Conservation (phyloP, 2,113 vertebrate genomes). For the Triplophysa siluroides region DNA sequence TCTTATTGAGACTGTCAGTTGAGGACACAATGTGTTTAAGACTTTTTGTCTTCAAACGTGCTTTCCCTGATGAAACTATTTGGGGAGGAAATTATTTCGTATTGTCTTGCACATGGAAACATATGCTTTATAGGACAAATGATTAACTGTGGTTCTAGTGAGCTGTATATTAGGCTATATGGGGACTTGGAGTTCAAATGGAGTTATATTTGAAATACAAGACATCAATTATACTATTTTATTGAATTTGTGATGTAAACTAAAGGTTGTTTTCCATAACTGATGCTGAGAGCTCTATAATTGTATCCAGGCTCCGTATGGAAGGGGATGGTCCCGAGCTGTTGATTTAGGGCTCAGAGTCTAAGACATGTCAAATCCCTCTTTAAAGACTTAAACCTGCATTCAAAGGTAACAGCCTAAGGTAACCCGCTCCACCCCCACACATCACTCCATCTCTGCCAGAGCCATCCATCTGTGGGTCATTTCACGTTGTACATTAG, state of each 20-base stretch:
- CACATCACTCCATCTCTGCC: conserved; percentile 20
- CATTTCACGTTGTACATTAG: conserved; percentile 22
- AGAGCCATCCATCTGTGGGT: neutral
- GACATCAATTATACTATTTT: too few relatives aligned
- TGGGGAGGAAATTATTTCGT: neutral
- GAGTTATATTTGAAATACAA: too few relatives aligned
- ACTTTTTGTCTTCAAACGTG: neutral
- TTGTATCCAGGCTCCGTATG: conserved; percentile 12
- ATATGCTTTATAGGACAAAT: neutral
- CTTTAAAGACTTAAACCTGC: conserved; percentile 74
- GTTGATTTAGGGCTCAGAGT: conserved; percentile 60
- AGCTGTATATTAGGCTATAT: too few relatives aligned
- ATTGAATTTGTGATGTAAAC: too few relatives aligned
- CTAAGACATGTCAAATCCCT: conserved; percentile 74
- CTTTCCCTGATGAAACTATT: neutral
- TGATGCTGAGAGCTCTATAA: neutral
- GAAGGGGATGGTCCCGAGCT: conserved; percentile 36
- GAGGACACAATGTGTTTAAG: conserved; percentile 6
- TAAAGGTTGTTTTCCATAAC: neutral
- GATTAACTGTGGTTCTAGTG: too few relatives aligned
- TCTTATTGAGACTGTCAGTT: conserved; percentile 6
- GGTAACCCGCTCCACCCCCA: conserved; percentile 57
- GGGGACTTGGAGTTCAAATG: too few relatives aligned
- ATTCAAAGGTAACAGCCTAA: conserved; percentile 60
- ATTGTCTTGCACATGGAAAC: neutral